Evolutionary conservation across 1,140 invertebrate genomes (phyloP).

Genomic region (Zaprionus nigranus): DNA sequence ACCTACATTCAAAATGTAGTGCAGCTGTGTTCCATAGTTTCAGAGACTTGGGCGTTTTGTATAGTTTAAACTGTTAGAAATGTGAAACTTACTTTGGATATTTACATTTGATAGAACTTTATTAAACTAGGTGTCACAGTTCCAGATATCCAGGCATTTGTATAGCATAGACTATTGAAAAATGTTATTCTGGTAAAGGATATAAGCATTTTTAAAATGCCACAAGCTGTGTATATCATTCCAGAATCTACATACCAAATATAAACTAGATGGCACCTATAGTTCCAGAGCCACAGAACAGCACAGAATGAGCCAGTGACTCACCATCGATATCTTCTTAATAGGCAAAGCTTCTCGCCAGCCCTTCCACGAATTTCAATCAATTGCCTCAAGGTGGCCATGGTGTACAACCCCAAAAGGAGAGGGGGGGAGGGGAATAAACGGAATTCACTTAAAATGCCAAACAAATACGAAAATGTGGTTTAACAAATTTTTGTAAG

Average conservation of each 20-base stretch:
- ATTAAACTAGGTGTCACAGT: background rate
- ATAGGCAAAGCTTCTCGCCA: conserved; percentile 5
- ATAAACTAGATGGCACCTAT: background rate
- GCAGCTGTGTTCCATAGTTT: fast-evolving
- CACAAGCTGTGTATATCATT: background rate
- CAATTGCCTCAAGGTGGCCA: conserved; percentile 53
- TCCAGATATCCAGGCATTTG: background rate
- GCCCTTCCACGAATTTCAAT: conserved; percentile 63
- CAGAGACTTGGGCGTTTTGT: background rate
- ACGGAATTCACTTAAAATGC: conserved; percentile 59
- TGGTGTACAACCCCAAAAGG: conserved; percentile 37
- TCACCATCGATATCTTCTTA: background rate
- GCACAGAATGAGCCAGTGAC: background rate
- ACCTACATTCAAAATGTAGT: background rate
- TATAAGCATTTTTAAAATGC: background rate
- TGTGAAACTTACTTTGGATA: background rate
- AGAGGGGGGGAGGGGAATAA: conserved; percentile 13
- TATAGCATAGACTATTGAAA: background rate
- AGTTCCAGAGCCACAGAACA: background rate
- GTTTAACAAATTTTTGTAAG: conserved; percentile 61
- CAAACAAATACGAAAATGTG: conserved; percentile 48
- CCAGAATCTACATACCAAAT: background rate
- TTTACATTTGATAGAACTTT: background rate
- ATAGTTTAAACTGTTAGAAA: no score
- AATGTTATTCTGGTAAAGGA: background rate